Evolutionary conservation across 2,113 vertebrate species (phyloP).

Genomic region (Bostrychus sinensis): DNA sequence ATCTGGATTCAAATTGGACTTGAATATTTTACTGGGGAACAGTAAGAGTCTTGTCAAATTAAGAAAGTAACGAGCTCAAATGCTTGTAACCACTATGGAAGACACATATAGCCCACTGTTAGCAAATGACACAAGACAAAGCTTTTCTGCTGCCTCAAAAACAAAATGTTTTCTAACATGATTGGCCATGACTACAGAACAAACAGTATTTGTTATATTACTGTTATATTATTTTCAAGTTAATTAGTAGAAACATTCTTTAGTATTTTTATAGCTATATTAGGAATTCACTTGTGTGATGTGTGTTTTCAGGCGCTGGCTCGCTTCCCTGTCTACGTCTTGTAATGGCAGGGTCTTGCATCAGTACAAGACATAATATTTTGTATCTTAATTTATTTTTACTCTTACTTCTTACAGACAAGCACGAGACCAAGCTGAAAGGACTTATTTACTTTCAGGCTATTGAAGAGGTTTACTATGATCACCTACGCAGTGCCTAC

Average conservation of each 20-base stretch:
- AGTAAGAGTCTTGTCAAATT: background rate
- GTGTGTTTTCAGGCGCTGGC: conserved; percentile 18
- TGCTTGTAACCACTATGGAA: too few species aligned
- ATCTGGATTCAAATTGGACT: background rate
- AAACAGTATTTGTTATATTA: too few species aligned
- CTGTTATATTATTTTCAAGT: too few species aligned
- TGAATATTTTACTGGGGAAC: conserved; percentile 2
- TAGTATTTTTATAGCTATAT: background rate
- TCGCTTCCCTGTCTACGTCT: conserved; percentile 32
- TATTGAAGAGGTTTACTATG: conserved; percentile 86
- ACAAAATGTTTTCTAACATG: too few species aligned
- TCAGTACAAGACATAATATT: conserved; percentile 61
- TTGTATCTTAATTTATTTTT: conserved; percentile 58
- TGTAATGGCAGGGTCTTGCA: conserved; percentile 66
- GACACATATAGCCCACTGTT: too few species aligned
- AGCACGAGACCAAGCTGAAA: conserved; percentile 85
- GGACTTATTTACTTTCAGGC: conserved; percentile 87
- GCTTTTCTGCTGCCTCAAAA: too few species aligned
- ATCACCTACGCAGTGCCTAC: conserved; percentile 83
- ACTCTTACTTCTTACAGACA: conserved; percentile 74
- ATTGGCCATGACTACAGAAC: too few species aligned
- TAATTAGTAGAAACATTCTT: too few species aligned
- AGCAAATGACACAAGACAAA: too few species aligned
- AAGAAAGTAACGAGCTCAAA: background rate
- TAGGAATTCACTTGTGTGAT: background rate